phyloP scores from a whole-genome alignment of 2,113 vertebrate species.

The Oreotrochilus melanogaster region DNA sequence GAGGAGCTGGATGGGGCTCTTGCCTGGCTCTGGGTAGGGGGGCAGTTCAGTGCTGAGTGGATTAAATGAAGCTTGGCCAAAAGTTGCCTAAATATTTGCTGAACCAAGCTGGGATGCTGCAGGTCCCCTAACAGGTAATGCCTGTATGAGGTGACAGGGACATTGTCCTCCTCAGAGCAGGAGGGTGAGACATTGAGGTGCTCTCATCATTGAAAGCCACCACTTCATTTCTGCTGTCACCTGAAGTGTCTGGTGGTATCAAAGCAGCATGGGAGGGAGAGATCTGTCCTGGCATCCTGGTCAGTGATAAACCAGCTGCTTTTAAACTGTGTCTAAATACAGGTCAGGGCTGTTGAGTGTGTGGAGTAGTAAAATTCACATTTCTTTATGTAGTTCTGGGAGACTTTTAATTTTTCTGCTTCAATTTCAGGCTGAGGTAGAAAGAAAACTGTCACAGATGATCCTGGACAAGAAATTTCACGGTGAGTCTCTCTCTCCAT shows the following conservation, averaged over 20 bases:
- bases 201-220: neutral
- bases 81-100: neutral
- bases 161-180: too few relatives aligned
- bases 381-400: neutral
- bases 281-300: fast-evolving
- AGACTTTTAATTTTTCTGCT: slow-evolving; percentile 53
- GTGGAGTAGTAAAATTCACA: fast-evolving
- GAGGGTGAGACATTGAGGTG: neutral
- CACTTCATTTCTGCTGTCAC: neutral
- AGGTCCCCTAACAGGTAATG: fast-evolving
- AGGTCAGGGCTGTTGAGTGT: neutral
- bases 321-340: neutral
- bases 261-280: neutral
- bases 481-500: slow-evolving; percentile 79
- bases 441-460: slow-evolving; percentile 99
- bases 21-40: neutral
- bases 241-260: neutral
- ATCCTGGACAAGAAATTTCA: slow-evolving; percentile 99
- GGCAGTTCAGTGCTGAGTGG: fast-evolving
- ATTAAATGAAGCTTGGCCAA: neutral
- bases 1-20: neutral
- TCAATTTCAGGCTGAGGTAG: slow-evolving; percentile 90
- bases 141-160: neutral
- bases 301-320: neutral
- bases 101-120: neutral